Base-by-base conservation (phyloP, 2,888 invertebrate genomes). In the Resseliella maxima region DNA sequence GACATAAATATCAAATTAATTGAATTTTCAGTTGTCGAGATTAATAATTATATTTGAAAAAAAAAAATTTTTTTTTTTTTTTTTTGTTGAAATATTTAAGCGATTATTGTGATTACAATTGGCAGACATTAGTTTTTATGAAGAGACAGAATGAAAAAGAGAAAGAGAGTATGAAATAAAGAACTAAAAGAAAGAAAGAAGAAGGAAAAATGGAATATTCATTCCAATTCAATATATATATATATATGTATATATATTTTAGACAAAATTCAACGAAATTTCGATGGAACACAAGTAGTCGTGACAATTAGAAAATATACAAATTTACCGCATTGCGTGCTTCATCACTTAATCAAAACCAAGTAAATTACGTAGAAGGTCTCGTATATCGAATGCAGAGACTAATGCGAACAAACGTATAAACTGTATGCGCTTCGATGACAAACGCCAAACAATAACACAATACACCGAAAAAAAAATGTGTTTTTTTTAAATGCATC, bases 301-400 rank as follows among this genome's bases (percentile, higher is more conserved):
- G 15, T 72, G 72, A 31, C 72, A 72, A 72, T 72, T 15, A 83
- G 83, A 83, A 83, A 38, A 83, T 38, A 83, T 38, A n/a, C 83
- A 38, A 83, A n/a, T 83, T 83, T 83, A 83, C 83, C 83, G 83
- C 83, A 83, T 83, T 83, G 83, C 83, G 83, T 83, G 83, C 24
- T 38, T 38, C 83, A 83, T 83, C 83, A 83, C 41, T 83, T 36
- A 83, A 83, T 83, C 83, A 83, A 83, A 83, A 3, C 10, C 31
- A 31, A 1, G n/a, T 2, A 72, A 31, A 72, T 31, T 31, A 59
- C n/a, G 59, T 59, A 72, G 72, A 72, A 72, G 72, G 72, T 83
- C 38, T 83, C n/a, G 8, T 83, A 83, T 38, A 10, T 83, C 24
- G 24, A 83, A 83, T 83, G 24, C 38, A 83, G 83, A 81, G 35